These are phyloP conservation scores for Micropterix aruncella DNA, from an alignment of 2,888 invertebrate species.

Conservation along the genomic window DNA sequence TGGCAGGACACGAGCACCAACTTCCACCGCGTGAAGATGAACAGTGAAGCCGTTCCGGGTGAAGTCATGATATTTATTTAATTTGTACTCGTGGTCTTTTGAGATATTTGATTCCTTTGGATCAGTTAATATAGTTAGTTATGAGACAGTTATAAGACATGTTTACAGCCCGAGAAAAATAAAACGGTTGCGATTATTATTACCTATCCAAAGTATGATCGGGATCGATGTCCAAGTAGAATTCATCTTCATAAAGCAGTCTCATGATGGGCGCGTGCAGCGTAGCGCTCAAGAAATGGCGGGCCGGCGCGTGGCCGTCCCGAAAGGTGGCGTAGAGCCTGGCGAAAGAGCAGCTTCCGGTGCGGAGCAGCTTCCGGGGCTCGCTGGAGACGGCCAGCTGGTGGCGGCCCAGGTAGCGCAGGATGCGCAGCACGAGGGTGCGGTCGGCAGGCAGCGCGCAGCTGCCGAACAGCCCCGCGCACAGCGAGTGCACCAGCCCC, in stretches of 20 bases:
- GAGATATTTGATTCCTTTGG: no score
- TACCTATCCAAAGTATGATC: constrained; percentile 67
- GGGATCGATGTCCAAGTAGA: constrained; percentile 84
- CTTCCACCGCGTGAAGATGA: no score
- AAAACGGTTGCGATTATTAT: no score
- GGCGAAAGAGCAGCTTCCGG: constrained; percentile 78
- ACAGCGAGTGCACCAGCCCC: constrained; percentile 22
- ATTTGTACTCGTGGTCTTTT: no score
- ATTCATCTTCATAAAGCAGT: constrained; percentile 80
- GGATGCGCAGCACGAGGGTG: constrained; percentile 24
- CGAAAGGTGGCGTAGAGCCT: constrained; percentile 77
- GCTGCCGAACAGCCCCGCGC: constrained; percentile 32
- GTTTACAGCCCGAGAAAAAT: no score
- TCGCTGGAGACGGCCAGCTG: constrained; percentile 28
- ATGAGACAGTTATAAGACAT: no score
- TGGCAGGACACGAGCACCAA: no score
- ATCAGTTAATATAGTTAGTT: no score
- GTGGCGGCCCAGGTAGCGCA: constrained; percentile 29
- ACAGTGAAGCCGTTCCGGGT: no score
- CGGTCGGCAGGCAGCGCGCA: constrained; percentile 24
- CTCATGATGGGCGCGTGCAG: constrained; percentile 85
- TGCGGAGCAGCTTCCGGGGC: constrained; percentile 52
- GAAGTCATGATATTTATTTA: no score
- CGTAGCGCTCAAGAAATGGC: constrained; percentile 85
- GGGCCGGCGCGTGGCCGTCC: constrained; percentile 81